Percentiles rank a stretch among this genome's conserved stretches.
phyloP scores from a whole-genome alignment of 2,113 vertebrate genomes.

The Podarcis raffonei region DNA sequence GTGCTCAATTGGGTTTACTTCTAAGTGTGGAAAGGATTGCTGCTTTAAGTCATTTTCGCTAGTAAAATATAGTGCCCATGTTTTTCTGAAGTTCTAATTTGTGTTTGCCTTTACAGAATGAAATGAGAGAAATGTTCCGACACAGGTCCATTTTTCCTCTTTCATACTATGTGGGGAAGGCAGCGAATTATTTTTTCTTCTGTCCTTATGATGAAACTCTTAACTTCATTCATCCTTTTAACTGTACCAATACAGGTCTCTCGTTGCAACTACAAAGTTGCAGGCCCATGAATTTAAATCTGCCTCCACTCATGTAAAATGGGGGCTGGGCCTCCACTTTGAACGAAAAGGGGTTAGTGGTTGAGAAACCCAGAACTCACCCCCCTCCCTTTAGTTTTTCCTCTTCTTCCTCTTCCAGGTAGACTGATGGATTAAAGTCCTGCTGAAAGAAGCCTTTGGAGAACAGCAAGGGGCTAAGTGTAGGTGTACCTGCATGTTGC shows the following conservation, averaged over 20 bases:
- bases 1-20: not conserved
- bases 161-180: not conserved
- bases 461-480: not conserved
- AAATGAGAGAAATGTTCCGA: not conserved
- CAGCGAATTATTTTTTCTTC: not conserved
- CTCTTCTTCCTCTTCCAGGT: not conserved
- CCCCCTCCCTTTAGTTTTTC: not conserved
- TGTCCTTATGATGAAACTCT: not conserved
- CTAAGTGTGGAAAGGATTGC: not conserved
- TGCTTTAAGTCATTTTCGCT: not conserved
- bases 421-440: not conserved
- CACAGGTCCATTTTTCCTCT: not conserved
- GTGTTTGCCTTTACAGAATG: slow-evolving; percentile 19
- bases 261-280: not conserved
- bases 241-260: too few species aligned
- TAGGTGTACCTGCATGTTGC: not conserved
- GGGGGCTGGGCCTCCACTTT: not conserved
- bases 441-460: not conserved
- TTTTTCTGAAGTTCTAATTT: not conserved
- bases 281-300: not conserved
- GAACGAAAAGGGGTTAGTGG: not conserved
- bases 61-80: slow-evolving; percentile 20
- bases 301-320: not conserved
- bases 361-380: not conserved
- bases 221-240: not conserved